Evolutionary conservation across 1,140 invertebrate genomes (phyloP).

Genomic region (Leptestheria dahalacensis): DNA sequence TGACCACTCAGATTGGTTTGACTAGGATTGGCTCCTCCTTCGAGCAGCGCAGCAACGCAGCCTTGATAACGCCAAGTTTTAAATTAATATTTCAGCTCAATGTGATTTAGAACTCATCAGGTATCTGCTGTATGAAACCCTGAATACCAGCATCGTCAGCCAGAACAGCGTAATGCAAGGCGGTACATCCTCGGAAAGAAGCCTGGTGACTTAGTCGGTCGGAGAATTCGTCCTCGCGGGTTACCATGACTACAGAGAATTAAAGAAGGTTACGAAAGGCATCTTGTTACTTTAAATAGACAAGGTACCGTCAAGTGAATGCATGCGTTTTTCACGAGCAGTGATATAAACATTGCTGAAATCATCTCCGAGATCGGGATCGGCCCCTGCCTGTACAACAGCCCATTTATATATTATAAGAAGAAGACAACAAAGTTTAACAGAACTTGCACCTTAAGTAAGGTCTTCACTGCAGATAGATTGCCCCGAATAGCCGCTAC

Average conservation of each 20-base stretch:
- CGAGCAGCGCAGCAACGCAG: slow-evolving; percentile 38
- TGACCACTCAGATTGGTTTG: slow-evolving; percentile 60
- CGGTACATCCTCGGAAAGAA: slow-evolving; percentile 68
- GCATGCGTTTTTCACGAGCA: slow-evolving; percentile 36
- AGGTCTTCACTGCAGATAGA: slow-evolving; percentile 41
- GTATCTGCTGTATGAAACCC: not conserved
- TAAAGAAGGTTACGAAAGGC: not conserved
- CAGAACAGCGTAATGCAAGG: slow-evolving; percentile 77
- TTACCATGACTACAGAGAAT: slow-evolving; percentile 39
- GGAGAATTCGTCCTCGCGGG: slow-evolving; percentile 65
- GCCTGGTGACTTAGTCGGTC: slow-evolving; percentile 52
- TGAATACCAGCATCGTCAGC: slow-evolving; percentile 44
- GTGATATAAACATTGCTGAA: slow-evolving; percentile 54
- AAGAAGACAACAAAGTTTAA: not conserved
- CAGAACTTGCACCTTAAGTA: slow-evolving; percentile 35
- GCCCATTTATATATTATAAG: not conserved
- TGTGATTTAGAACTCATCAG: too few species aligned
- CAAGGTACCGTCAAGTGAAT: slow-evolving; percentile 43
- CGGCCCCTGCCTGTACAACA: slow-evolving; percentile 43
- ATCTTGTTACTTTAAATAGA: not conserved
- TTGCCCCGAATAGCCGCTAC: slow-evolving; percentile 63
- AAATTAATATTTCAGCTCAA: too few species aligned
- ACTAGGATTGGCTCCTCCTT: slow-evolving; percentile 45
- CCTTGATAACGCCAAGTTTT: not conserved
- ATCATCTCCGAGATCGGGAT: slow-evolving; percentile 61